phyloP scores from a whole-genome alignment of 2,797 vertebrate species.

The Emydoidea blandingii region DNA sequence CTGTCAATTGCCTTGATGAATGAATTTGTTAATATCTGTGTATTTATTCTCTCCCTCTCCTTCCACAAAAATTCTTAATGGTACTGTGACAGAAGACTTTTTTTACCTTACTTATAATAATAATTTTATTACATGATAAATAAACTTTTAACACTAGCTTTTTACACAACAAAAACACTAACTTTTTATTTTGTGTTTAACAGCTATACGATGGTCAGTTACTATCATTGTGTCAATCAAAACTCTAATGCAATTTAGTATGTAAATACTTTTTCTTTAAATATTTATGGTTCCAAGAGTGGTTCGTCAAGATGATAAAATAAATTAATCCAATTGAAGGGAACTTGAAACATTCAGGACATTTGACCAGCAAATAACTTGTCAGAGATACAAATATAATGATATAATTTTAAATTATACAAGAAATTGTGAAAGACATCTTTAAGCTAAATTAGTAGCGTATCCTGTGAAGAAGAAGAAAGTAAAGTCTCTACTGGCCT shows the following conservation, averaged over 20 bases:
- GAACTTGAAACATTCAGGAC: neutral
- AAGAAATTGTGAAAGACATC: neutral
- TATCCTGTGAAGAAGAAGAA: neutral
- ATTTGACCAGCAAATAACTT: neutral
- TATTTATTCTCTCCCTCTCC: neutral
- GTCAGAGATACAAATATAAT: neutral
- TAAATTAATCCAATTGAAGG: neutral
- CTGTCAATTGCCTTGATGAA: neutral
- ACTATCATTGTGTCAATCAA: neutral
- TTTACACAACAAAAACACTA: neutral
- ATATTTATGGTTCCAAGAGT: neutral
- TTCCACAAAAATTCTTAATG: neutral
- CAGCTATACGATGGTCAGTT: neutral
- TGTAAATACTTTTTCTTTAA: neutral
- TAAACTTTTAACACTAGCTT: neutral
- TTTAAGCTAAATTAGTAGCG: neutral
- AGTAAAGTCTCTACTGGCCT: neutral
- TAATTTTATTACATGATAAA: neutral
- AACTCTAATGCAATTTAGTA: neutral
- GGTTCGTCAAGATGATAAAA: accelerated
- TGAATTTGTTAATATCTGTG: neutral
- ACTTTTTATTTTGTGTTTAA: neutral
- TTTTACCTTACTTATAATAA: neutral
- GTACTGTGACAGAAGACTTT: neutral
- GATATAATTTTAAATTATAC: neutral